phyloP scores from a whole-genome alignment of 1,140 invertebrate species.

The Dysdera silvatica region DNA sequence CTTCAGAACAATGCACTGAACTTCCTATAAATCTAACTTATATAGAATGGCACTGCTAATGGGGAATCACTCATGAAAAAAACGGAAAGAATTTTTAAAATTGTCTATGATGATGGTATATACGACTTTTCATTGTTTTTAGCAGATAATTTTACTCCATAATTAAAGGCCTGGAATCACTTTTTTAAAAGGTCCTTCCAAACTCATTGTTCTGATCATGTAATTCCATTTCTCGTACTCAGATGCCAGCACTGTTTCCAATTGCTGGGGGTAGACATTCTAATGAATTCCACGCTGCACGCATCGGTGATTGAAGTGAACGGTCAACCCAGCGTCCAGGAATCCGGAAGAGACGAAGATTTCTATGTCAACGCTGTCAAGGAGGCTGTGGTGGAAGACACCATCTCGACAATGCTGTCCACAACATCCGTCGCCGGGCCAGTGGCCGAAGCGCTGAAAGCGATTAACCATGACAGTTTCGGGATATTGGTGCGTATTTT shows the following conservation, averaged over 20 bases:
- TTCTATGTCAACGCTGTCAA: conserved; percentile 29
- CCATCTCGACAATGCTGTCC: conserved; percentile 32
- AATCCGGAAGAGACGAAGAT: conserved; percentile 21
- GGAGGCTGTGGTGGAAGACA: conserved; percentile 31
- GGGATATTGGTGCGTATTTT: conserved; percentile 32
- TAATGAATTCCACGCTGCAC: conserved; percentile 39
- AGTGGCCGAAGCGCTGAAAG: conserved; percentile 31
- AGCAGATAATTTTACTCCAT: no score
- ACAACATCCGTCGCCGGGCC: conserved; percentile 28
- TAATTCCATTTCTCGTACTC: conserved; percentile 19
- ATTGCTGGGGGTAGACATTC: conserved; percentile 37
- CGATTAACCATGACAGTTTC: conserved; percentile 24
- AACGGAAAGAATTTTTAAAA: no score
- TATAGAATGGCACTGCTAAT: no score
- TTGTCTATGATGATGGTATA: no score
- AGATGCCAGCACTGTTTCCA: conserved; percentile 42
- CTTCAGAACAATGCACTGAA: no score
- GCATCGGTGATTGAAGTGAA: conserved; percentile 39
- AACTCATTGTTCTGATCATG: no score
- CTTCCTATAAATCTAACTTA: no score
- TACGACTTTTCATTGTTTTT: no score
- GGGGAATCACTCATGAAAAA: no score
- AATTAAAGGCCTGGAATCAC: no score
- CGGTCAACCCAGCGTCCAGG: conserved; percentile 33
- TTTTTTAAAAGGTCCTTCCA: no score